Conservation (phyloP, 2,888 invertebrate species). For the Anaspis maculata region DNA sequence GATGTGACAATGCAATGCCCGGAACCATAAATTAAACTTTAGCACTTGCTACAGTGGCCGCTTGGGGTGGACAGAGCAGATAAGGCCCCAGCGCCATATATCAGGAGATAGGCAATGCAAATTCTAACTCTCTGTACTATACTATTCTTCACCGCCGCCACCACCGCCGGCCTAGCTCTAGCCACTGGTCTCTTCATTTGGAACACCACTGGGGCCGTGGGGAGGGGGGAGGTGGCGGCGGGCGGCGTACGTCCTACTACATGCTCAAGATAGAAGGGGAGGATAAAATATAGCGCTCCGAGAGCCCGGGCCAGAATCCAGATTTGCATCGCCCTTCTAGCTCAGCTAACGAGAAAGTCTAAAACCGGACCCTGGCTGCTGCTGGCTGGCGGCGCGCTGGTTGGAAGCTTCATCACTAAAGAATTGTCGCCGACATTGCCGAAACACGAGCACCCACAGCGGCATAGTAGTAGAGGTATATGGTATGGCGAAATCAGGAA, state of each 20-base stretch:
- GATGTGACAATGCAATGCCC: conserved; percentile 43
- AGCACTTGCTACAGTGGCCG: conserved; percentile 41
- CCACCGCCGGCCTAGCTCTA: conserved; percentile 17
- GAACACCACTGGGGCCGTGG: too few relatives aligned
- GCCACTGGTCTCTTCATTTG: conserved; percentile 29
- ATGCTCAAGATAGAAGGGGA: conserved; percentile 25
- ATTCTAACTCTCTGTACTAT: too few relatives aligned
- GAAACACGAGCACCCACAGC: too few relatives aligned
- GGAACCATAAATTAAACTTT: conserved; percentile 44
- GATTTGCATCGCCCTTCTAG: conserved; percentile 31
- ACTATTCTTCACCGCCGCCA: conserved; percentile 31
- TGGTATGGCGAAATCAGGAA: conserved; percentile 8
- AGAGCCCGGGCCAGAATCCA: too few relatives aligned
- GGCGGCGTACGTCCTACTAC: conserved; percentile 20
- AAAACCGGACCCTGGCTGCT: conserved; percentile 11
- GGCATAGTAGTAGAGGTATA: too few relatives aligned
- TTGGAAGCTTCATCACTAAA: conserved; percentile 19
- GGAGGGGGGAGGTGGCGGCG: too few relatives aligned
- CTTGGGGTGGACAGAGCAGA: conserved; percentile 43
- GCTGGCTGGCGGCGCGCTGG: too few relatives aligned
- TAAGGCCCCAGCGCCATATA: conserved; percentile 41
- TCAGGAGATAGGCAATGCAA: conserved; percentile 40
- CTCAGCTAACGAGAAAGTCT: conserved; percentile 7
- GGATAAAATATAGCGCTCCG: conserved; percentile 28
- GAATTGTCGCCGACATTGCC: conserved; percentile 21